Conservation (phyloP, 2,888 invertebrate species). For the Dicyrtomina minuta region DNA sequence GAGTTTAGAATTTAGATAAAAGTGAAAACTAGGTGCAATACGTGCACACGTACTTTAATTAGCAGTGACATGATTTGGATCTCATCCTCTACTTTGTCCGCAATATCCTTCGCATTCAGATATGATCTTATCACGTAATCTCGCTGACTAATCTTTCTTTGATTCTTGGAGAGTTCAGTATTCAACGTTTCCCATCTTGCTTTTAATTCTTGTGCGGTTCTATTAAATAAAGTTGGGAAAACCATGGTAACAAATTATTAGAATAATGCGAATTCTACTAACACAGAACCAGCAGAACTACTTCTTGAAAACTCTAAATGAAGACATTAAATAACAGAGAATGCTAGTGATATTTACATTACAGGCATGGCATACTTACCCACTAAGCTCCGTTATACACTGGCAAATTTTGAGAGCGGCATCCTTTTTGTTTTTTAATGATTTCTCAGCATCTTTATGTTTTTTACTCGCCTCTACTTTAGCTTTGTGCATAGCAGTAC, state of each 20-base stretch:
- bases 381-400: background rate
- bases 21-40: no score
- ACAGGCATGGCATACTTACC: no score
- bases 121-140: background rate
- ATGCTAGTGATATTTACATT: no score
- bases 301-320: no score
- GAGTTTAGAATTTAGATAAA: no score
- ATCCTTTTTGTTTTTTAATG: background rate
- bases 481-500: background rate
- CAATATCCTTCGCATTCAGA: slow-evolving; percentile 9
- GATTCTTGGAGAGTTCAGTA: slow-evolving; percentile 18
- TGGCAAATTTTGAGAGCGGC: background rate
- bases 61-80: slow-evolving; percentile 10
- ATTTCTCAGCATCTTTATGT: slow-evolving; percentile 8
- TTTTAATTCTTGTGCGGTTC: slow-evolving; percentile 22
- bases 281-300: no score
- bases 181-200: background rate
- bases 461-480: slow-evolving; percentile 6
- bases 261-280: no score
- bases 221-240: no score
- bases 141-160: slow-evolving; percentile 13
- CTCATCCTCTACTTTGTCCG: slow-evolving; percentile 11
- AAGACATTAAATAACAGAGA: no score
- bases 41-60: slow-evolving; percentile 23
- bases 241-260: no score